These are phyloP conservation scores for Pipa parva DNA, from an alignment of 2,113 vertebrate genomes.

Conservation along the genomic window DNA sequence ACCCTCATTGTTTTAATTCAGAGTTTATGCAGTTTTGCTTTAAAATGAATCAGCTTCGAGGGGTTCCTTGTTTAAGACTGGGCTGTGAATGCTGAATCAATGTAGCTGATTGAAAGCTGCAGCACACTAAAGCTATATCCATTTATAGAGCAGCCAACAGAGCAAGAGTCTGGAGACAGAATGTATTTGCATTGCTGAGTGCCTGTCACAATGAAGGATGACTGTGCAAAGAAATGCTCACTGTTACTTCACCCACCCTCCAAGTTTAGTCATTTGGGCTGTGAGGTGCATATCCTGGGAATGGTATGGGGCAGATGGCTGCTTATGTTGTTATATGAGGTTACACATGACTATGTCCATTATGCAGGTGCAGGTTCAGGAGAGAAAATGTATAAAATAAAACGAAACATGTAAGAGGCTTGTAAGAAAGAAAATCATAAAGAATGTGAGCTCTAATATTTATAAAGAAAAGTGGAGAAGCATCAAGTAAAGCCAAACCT, in stretches of 20 bases:
- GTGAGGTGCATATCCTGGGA: not conserved
- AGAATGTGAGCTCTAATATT: too few relatives aligned
- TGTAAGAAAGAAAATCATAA: too few relatives aligned
- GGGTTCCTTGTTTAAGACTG: not conserved
- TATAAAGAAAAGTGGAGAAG: too few relatives aligned
- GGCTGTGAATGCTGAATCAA: slow-evolving; percentile 37
- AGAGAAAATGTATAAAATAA: too few relatives aligned
- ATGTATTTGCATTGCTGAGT: slow-evolving; percentile 51
- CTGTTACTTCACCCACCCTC: slow-evolving; percentile 13
- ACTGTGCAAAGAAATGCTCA: not conserved
- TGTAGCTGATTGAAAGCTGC: slow-evolving; percentile 44
- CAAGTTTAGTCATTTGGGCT: not conserved
- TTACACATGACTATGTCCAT: slow-evolving; percentile 7
- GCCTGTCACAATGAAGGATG: not conserved
- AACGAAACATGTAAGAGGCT: too few relatives aligned
- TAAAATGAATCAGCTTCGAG: not conserved
- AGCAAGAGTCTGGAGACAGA: slow-evolving; percentile 49
- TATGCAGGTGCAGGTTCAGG: too few relatives aligned
- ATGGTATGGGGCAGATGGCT: not conserved
- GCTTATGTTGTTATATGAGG: slow-evolving; percentile 1
- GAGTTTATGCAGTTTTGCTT: too few relatives aligned
- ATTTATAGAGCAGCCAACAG: slow-evolving; percentile 51
- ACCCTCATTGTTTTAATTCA: too few relatives aligned
- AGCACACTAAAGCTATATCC: slow-evolving; percentile 30
- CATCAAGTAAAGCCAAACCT: too few relatives aligned